Conservation (phyloP, 2,797 vertebrate genomes). For the Girardinus metallicus region DNA sequence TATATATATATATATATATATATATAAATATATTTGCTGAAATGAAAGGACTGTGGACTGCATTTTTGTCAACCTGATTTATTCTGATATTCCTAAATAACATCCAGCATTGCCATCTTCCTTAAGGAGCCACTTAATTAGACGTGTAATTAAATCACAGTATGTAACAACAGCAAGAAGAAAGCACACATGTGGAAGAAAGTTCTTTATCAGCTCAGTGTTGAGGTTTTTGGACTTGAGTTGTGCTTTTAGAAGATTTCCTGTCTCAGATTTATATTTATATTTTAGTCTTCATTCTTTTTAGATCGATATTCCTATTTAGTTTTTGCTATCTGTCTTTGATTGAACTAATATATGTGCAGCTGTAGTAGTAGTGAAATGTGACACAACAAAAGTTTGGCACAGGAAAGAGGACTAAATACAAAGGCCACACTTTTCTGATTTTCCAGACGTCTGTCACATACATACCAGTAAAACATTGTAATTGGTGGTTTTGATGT, state of each 20-base stretch:
- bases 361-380: not conserved
- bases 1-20: too few relatives aligned
- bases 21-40: too few relatives aligned
- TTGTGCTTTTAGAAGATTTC: not conserved
- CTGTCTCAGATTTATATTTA: not conserved
- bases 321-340: not conserved
- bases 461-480: not conserved
- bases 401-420: not conserved
- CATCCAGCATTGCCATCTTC: not conserved
- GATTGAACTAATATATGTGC: not conserved
- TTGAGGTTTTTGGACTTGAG: not conserved
- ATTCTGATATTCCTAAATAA: not conserved
- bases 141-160: not conserved
- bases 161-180: not conserved
- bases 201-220: not conserved
- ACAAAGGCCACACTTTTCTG: not conserved
- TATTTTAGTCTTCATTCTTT: not conserved
- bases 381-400: not conserved
- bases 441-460: not conserved
- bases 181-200: not conserved
- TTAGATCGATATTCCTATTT: not conserved
- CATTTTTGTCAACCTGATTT: not conserved
- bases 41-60: not conserved
- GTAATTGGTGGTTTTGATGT: not conserved
- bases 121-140: not conserved